Evolutionary conservation across 2,888 invertebrate species (phyloP), one percentile per base, ranked within the genome.

Genomic region (Ephialtes manifestator): DNA sequence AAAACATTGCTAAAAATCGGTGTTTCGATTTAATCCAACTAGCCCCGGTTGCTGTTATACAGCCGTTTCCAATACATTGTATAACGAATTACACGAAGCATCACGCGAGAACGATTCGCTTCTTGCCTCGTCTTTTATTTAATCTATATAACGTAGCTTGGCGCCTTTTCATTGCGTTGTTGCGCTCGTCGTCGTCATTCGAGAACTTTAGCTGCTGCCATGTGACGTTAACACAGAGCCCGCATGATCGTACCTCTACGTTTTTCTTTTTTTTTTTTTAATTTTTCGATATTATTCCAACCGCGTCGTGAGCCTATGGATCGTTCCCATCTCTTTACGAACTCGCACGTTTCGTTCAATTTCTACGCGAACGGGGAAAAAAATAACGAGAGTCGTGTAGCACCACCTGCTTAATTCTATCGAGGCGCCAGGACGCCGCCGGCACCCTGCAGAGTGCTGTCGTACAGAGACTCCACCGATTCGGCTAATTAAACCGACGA

Each of bases 351-450:
- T 51, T 35, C 8, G 28, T 24, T 39, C 4, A 3, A n/a, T 43
- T 18, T 24, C 20, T 15, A 24, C 48, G 51, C 31, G 43, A 67
- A 31, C 65, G 28, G 58, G 43, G 20, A 20, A 48, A 35, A 58
- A 46, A 13, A n/a, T 31, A 20, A 46, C 46, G 13, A 18, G 53
- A 71, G 55, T 43, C 5, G 53, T 58, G 80, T 31, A 74, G 51
- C 39, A 68, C 74, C 81, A 81, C 81, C 81, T 81, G 81, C 68
- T 80, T 55, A 81, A 74, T 74, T 74, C 67, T 51, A 60, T 78
- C 72, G 68, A 24, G 83, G 67, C 78, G 83, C 68, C 83, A 68
- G 58, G 55, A 67, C 53, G 76, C 46, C 63, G 67, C 48, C 74
- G 58, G 28, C 67, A 58, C 48, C 81, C 63, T 35, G 63, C 43